Evolutionary conservation across 92 coral and sea anemone genomes (phyloP), one percentile per base, ranked within the genome.

Genomic region (Phenganax stokvisi): DNA sequence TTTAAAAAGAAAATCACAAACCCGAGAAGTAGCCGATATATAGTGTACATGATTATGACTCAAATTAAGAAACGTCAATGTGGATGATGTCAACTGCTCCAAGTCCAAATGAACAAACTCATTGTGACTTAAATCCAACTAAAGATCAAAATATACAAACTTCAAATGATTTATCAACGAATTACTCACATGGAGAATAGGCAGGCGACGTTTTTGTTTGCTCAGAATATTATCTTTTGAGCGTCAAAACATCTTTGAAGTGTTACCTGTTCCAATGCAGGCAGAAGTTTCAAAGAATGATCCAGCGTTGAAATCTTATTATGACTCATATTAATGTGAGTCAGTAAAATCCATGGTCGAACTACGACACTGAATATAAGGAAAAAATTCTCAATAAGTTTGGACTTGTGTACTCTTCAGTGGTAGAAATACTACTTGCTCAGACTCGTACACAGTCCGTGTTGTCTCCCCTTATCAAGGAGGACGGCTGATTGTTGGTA

Each of bases 61-160:
- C 54, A 94, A 20, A 71, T 89, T 91, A 66, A 94, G 84, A 74
- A 90, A 87, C 53, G 90, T 84, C 3, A 94, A 86, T 47, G 91
- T 84, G 30, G 97, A 92, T 58, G 92, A 90, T 74, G 87, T 75
- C 74, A 94, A 69, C 85, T 94, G 96, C 77, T 90, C 92, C 52
- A 94, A 87, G 64, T 94, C 98, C 86, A 94, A 79, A 65, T 86
- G 88, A 27, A 89, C 91, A 85, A 94, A 94, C 73, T 94, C 90
- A 57, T 94, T 94, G 74, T 85, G 71, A 73, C 97, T 92, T 85
- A 94, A 68, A 71, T 94, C 90, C 77, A 94, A 83, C 83, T 79
- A 79, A 63, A 79, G 53, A 6, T 59, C 1, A 77, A 73, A 56
- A 53, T 13, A 52, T 47, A 31, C 11, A 31, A 30, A 30, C 10